Evolutionary conservation across 2,113 vertebrate genomes (phyloP).

Genomic region (Ophiodon elongatus): DNA sequence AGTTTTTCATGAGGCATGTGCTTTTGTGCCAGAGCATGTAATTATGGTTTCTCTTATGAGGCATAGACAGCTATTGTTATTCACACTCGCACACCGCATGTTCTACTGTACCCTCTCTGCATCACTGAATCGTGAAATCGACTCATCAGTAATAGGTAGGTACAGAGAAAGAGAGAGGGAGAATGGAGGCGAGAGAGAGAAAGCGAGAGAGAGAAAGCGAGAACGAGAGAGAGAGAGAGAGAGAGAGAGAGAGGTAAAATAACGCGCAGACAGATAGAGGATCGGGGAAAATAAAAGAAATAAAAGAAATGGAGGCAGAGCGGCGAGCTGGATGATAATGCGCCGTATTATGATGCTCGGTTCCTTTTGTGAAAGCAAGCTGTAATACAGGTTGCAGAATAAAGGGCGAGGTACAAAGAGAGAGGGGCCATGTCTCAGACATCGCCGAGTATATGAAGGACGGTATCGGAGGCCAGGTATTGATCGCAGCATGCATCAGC

Average conservation of each 20-base stretch:
- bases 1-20: slow-evolving; percentile 63
- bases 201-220: slow-evolving; percentile 35
- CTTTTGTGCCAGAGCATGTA: slow-evolving; percentile 51
- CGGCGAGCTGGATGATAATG: slow-evolving; percentile 47
- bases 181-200: slow-evolving; percentile 28
- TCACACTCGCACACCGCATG: slow-evolving; percentile 70
- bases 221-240: slow-evolving; percentile 26
- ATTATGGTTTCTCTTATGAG: slow-evolving; percentile 75
- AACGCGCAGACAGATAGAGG: slow-evolving; percentile 48
- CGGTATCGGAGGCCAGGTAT: slow-evolving; percentile 64
- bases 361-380: slow-evolving; percentile 44
- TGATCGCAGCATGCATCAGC: slow-evolving; percentile 60
- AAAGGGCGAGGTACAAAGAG: slow-evolving; percentile 47
- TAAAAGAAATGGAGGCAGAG: slow-evolving; percentile 48
- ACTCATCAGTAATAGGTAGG: slow-evolving; percentile 76
- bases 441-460: slow-evolving; percentile 49
- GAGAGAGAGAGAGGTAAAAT: slow-evolving; percentile 50
- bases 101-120: slow-evolving; percentile 77
- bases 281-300: slow-evolving; percentile 53
- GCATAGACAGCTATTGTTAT: slow-evolving; percentile 75
- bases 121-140: slow-evolving; percentile 81
- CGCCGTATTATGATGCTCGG: slow-evolving; percentile 40
- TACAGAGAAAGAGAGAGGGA: slow-evolving; percentile 52
- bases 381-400: slow-evolving; percentile 46
- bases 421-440: slow-evolving; percentile 45